These are phyloP conservation scores for Pelobates cultripes DNA, from an alignment of 2,797 vertebrate species.

Conservation along the genomic window DNA sequence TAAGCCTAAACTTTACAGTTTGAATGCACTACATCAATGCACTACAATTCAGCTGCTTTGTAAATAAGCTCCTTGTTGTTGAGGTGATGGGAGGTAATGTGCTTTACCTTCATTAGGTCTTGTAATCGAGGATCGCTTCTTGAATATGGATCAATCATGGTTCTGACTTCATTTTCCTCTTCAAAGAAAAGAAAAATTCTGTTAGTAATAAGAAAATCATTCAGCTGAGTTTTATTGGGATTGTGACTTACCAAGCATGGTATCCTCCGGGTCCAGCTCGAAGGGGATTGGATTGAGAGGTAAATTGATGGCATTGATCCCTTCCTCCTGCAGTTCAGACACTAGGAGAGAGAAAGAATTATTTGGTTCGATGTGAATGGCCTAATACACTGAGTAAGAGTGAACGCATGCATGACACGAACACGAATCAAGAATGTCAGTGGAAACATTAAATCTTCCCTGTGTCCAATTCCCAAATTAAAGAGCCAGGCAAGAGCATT, in stretches of 20 bases:
- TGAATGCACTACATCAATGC: too few species aligned
- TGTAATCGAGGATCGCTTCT: slow-evolving; percentile 91
- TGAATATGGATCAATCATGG: slow-evolving; percentile 96
- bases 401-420: not conserved
- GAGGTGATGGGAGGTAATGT: not conserved
- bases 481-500: too few species aligned
- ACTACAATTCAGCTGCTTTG: too few species aligned
- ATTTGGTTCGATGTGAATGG: not conserved
- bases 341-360: slow-evolving; percentile 72
- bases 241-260: slow-evolving; percentile 87
- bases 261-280: slow-evolving; percentile 97
- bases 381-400: not conserved
- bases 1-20: too few species aligned
- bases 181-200: slow-evolving; percentile 30
- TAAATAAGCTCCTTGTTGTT: too few species aligned
- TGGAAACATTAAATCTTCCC: not conserved
- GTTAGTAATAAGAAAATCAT: too few species aligned
- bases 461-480: too few species aligned
- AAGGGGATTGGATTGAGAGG: slow-evolving; percentile 95
- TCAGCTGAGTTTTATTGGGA: too few species aligned
- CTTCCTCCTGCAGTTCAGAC: slow-evolving; percentile 97
- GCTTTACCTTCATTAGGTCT: slow-evolving; percentile 90
- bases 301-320: slow-evolving; percentile 98
- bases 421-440: not conserved
- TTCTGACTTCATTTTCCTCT: slow-evolving; percentile 98